Conservation (phyloP, 1,140 invertebrate genomes). For the Adoxophyes honmai region DNA sequence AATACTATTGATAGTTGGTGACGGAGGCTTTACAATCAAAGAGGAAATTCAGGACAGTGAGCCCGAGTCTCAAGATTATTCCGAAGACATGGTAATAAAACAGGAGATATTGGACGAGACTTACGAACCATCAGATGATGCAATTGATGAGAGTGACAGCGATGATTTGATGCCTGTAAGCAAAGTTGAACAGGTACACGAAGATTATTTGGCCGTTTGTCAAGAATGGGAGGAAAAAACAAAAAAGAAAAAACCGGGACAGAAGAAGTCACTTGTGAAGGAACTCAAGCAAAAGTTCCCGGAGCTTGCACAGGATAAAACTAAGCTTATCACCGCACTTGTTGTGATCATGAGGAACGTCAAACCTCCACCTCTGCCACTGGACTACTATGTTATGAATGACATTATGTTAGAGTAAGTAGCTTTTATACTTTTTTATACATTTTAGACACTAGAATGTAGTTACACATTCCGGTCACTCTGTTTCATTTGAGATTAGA, state of each 20-base stretch:
- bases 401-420: conserved; percentile 53
- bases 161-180: background rate
- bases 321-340: conserved; percentile 38
- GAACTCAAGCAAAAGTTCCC: conserved; percentile 42
- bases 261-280: conserved; percentile 5
- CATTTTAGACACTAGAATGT: no score
- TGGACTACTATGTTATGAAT: conserved; percentile 47
- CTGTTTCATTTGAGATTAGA: no score
- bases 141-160: conserved; percentile 25
- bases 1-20: conserved; percentile 51
- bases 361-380: conserved; percentile 44
- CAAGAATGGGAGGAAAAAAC: background rate
- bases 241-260: background rate
- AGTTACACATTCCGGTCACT: no score
- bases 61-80: conserved; percentile 21
- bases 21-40: conserved; percentile 34
- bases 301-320: conserved; percentile 36
- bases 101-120: conserved; percentile 21
- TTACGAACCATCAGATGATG: conserved; percentile 19
- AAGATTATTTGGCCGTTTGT: background rate
- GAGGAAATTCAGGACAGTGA: conserved; percentile 30
- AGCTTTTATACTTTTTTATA: background rate
- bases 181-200: conserved; percentile 16
- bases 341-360: conserved; percentile 48
- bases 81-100: conserved; percentile 26